Base-by-base conservation (phyloP, 2,797 vertebrate species). In the Ptychadena robeensis region DNA sequence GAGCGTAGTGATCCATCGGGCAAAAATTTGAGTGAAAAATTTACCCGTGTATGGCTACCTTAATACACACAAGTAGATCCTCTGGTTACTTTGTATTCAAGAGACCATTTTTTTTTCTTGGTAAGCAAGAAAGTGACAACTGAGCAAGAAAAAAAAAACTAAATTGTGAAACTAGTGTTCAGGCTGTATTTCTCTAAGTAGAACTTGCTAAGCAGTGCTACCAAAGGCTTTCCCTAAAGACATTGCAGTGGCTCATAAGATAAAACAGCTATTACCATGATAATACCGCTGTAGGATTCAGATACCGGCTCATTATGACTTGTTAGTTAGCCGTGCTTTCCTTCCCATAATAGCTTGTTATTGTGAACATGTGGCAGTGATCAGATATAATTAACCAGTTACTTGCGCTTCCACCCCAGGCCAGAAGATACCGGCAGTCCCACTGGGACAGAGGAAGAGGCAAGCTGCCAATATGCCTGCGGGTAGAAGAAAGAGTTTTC, bases 351-450 rank as follows among this genome's bases (percentile, higher is more conserved):
- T 53, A 53, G 44, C 44, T 53, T 53, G 44, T 53, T 53, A 53
- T 53, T 53, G 44, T 53, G 44, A 53, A 53, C 44, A 53, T 53
- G 44, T 53, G 44, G 44, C 44, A 53, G 18, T 53, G 44, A 53
- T 53, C 44, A 53, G 44, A 53, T 53, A 53, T 53, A 53, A 53
- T 53, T 53, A 53, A 53, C 44, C 44, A 53, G 44, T 53, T 53
- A 53, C 44, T 53, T 53, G 44, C 22, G 44, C 44, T 53, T 53
- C 4, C 44, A 53, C 44, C 44, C 44, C 44, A 53, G 44, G 44
- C 44, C 44, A 53, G 22, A 53, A 53, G 18, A 53, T 53, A 53
- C 44, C 44, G 22, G 44, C 44, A 22, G 44, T 53, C 44, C 44
- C 44, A 22, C 18, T 2, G 44, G 44, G 44, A 18, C 18, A 53